Evolutionary conservation across 2,888 invertebrate species (phyloP).

Genomic region (Drosophila infuscata): DNA sequence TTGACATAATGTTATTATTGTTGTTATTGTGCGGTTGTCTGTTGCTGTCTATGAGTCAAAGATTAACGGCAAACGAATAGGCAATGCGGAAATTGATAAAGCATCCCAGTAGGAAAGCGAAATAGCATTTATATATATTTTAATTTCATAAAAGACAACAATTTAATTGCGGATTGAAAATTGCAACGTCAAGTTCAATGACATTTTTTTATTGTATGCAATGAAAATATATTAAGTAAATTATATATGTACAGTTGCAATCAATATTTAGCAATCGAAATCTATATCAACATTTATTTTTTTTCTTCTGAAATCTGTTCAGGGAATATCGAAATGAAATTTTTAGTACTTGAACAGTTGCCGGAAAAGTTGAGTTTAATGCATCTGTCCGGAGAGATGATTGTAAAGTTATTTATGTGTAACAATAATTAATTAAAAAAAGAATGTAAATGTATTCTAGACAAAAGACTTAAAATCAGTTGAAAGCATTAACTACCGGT

Average conservation of each 20-base stretch:
- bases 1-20: constrained; percentile 7
- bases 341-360: constrained; percentile 1
- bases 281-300: background rate
- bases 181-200: constrained; percentile 54
- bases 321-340: constrained; percentile 6
- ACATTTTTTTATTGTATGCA: constrained; percentile 39
- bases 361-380: constrained; percentile 2
- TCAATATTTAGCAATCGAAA: constrained; percentile 12
- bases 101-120: constrained; percentile 6
- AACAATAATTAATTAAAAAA: background rate
- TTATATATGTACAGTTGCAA: constrained; percentile 2
- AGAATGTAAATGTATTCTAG: background rate
- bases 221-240: constrained; percentile 5
- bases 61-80: constrained; percentile 51
- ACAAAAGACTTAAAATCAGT: background rate
- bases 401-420: background rate
- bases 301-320: background rate
- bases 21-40: constrained; percentile 7
- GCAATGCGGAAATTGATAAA: constrained; percentile 62
- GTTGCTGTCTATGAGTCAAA: constrained; percentile 44
- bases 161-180: constrained; percentile 37
- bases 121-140: background rate
- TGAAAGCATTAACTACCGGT: background rate
- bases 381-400: too few species aligned
- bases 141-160: constrained; percentile 9